phyloP scores from a whole-genome alignment of 1,140 invertebrate genomes.

The Manduca sexta region DNA sequence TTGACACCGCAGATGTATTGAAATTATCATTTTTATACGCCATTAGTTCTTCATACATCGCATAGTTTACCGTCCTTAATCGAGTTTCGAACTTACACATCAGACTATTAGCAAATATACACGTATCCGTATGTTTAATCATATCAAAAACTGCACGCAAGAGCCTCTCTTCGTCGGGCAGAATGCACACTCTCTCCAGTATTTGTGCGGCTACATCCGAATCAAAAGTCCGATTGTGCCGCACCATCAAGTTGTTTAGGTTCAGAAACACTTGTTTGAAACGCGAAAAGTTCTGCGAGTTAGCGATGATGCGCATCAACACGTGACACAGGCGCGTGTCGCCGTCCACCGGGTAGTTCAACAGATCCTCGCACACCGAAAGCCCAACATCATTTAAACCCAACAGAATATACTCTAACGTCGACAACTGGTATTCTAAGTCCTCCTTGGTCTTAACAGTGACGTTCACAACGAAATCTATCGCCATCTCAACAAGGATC shows the following conservation, averaged over 20 bases:
- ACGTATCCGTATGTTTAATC: slow-evolving; percentile 29
- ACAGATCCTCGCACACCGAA: slow-evolving; percentile 23
- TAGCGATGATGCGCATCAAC: slow-evolving; percentile 37
- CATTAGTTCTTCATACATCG: slow-evolving; percentile 26
- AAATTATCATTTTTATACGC: slow-evolving; percentile 13
- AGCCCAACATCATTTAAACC: slow-evolving; percentile 41
- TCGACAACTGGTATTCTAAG: slow-evolving; percentile 12
- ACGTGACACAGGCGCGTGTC: slow-evolving; percentile 31
- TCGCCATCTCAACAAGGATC: slow-evolving; percentile 41
- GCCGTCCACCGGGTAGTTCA: slow-evolving; percentile 16
- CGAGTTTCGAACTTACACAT: slow-evolving; percentile 35
- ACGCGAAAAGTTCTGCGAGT: slow-evolving; percentile 52
- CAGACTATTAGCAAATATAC: slow-evolving; percentile 37
- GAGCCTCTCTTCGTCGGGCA: slow-evolving; percentile 37
- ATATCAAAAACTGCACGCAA: slow-evolving; percentile 35
- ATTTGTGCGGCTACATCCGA: slow-evolving; percentile 30
- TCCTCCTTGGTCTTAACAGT: slow-evolving; percentile 16
- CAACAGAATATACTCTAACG: slow-evolving; percentile 37
- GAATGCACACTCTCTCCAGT: slow-evolving; percentile 47
- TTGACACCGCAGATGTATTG: slow-evolving; percentile 2
- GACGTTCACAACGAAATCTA: slow-evolving; percentile 27
- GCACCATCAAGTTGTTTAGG: slow-evolving; percentile 37
- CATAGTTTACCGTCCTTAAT: slow-evolving; percentile 14
- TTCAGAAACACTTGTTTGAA: slow-evolving; percentile 50
- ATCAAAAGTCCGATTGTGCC: slow-evolving; percentile 24